Evolutionary conservation across 1,140 invertebrate genomes (phyloP).

Genomic region (Contarinia nasturtii): DNA sequence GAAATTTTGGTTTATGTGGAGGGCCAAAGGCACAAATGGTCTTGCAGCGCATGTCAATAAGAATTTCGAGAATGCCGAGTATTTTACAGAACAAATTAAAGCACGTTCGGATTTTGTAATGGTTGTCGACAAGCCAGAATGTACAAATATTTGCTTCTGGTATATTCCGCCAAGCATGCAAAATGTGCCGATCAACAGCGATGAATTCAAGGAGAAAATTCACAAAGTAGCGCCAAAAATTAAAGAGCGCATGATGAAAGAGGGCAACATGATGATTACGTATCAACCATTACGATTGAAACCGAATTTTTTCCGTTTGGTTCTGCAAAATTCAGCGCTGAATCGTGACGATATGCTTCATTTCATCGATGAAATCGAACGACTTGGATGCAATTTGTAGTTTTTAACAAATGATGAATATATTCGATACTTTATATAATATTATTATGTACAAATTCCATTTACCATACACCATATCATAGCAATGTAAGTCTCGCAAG

Average conservation of each 20-base stretch:
- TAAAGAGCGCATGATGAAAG: slow-evolving; percentile 86
- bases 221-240: slow-evolving; percentile 76
- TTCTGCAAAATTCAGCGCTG: slow-evolving; percentile 74
- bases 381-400: slow-evolving; percentile 50
- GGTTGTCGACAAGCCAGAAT: slow-evolving; percentile 64
- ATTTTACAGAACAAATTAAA: slow-evolving; percentile 47
- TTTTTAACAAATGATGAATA: neutral
- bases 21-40: slow-evolving; percentile 71
- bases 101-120: slow-evolving; percentile 44
- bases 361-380: slow-evolving; percentile 71
- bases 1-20: slow-evolving; percentile 98
- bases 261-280: slow-evolving; percentile 86
- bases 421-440: neutral
- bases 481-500: too few relatives aligned
- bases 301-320: slow-evolving; percentile 87
- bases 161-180: slow-evolving; percentile 68
- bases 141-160: slow-evolving; percentile 91
- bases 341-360: slow-evolving; percentile 65
- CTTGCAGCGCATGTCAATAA: slow-evolving; percentile 62
- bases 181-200: slow-evolving; percentile 27
- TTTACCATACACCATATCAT: too few relatives aligned
- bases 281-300: slow-evolving; percentile 68
- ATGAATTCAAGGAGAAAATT: slow-evolving; percentile 44
- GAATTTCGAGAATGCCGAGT: slow-evolving; percentile 51
- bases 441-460: too few relatives aligned